Base-by-base conservation (phyloP, 1,140 invertebrate species). In the Drosophila jambulina region DNA sequence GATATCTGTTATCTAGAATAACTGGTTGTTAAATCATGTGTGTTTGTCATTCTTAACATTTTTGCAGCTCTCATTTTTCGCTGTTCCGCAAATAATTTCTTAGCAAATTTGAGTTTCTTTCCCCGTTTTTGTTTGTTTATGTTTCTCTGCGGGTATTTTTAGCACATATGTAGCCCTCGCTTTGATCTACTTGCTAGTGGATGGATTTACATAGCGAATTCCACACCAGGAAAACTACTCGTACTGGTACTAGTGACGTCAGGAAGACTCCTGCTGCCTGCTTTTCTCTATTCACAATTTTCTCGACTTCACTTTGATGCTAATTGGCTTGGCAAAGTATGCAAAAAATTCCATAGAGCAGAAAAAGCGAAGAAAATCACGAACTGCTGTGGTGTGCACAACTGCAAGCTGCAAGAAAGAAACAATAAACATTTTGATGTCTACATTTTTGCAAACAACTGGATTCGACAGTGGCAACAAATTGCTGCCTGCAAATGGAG, bases 291-390 rank as follows among this genome's bases (percentile, higher is more conserved):
- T 70, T 79, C 67, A 48, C 83, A 53, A 40, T 67, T 49, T 38
- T 19, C 49, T 13, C 29, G 27, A 56, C 64, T 56, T 23, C 64
- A 68, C 49, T 54, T 48, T 27, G 57, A 60, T 86, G 80, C 63
- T 86, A 86, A 86, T 82, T 88, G 63, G 60, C 72, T 76, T 43
- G 60, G 60, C 57, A 84, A 78, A 86, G 53, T 68, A 83, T 80
- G 84, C 71, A 61, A 77, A 75, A 62, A 83, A 69, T 72, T 58
- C 36, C 36, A 85, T 34, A 46, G 36, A 65, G 45, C 64, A 84
- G 42, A 80, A 83, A 85, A 85, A 72, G 65, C 51, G 49, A 36
- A 74, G 75, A 88, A 86, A 88, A 88, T 80, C 83, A 86, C 83
- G 84, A 88, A 83, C 80, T 27, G 45, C 43, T 42, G 19, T 54